Percentiles rank a stretch among this genome's conserved stretches.
Evolutionary conservation across 2,888 invertebrate species (phyloP).

Genomic region (Ornithoptera alexandrae): DNA sequence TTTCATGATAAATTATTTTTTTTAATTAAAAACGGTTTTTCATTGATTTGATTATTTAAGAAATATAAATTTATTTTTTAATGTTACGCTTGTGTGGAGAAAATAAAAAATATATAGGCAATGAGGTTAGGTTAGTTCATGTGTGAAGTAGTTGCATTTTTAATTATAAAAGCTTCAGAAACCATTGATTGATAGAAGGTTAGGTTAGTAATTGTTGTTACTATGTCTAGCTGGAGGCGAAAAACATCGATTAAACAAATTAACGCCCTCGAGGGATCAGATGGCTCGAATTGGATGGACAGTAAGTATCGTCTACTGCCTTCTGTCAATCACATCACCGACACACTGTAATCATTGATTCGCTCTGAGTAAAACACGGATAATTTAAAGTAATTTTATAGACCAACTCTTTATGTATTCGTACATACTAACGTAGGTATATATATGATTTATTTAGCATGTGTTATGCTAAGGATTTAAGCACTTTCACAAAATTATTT

Average conservation of each 20-base stretch:
- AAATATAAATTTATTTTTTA: no score
- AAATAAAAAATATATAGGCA: no score
- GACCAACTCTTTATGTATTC: not conserved
- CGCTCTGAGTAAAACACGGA: constrained; percentile 8
- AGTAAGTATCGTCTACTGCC: constrained; percentile 28
- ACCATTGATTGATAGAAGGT: constrained; percentile 6
- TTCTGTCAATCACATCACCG: constrained; percentile 26
- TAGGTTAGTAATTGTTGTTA: not conserved
- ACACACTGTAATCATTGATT: constrained; percentile 15
- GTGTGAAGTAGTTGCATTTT: not conserved
- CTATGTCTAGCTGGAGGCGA: constrained; percentile 7
- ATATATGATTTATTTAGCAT: not conserved
- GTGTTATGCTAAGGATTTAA: not conserved
- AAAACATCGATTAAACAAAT: constrained; percentile 6
- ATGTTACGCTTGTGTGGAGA: no score
- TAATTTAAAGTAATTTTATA: constrained; percentile 21
- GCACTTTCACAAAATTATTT: constrained; percentile 1
- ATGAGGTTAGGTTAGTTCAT: no score
- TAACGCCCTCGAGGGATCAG: constrained; percentile 10
- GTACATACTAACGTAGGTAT: not conserved
- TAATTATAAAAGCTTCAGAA: constrained; percentile 8
- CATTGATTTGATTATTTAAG: no score
- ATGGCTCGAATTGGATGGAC: constrained; percentile 21
- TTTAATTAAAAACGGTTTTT: no score
- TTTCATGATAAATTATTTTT: no score